Conservation (phyloP, 2,888 invertebrate genomes). For the Spilarctia lutea region DNA sequence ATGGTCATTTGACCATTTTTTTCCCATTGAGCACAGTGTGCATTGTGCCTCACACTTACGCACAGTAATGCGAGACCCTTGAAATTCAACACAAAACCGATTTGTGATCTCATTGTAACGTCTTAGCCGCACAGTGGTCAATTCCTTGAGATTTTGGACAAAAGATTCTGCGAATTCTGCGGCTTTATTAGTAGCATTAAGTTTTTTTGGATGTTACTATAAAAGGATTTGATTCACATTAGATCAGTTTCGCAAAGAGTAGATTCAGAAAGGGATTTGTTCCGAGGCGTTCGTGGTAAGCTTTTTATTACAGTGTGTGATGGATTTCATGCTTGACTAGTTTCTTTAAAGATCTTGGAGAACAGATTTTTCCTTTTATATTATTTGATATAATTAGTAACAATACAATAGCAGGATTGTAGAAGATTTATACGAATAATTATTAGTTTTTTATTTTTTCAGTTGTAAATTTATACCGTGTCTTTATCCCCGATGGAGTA, state of each 20-base stretch:
- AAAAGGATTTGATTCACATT: conserved; percentile 63
- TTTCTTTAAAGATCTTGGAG: conserved; percentile 30
- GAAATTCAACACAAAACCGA: conserved; percentile 60
- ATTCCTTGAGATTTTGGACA: conserved; percentile 51
- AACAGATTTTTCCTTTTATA: conserved; percentile 7
- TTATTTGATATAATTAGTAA: conserved; percentile 12
- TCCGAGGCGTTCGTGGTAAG: conserved; percentile 65
- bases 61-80: conserved; percentile 60
- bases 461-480: no score
- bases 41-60: conserved; percentile 53
- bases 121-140: conserved; percentile 64
- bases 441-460: not conserved
- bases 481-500: no score
- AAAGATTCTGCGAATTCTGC: conserved; percentile 57
- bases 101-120: conserved; percentile 42
- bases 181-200: conserved; percentile 54
- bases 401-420: conserved; percentile 9
- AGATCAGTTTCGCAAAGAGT: conserved; percentile 38
- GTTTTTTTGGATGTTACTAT: conserved; percentile 51
- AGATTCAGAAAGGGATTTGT: conserved; percentile 54
- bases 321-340: conserved; percentile 34
- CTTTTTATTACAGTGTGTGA: conserved; percentile 37
- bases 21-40: conserved; percentile 31
- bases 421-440: not conserved
- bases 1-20: conserved; percentile 62